Base-by-base conservation (phyloP, 2,113 vertebrate genomes). In the Orthochromis indermauri region DNA sequence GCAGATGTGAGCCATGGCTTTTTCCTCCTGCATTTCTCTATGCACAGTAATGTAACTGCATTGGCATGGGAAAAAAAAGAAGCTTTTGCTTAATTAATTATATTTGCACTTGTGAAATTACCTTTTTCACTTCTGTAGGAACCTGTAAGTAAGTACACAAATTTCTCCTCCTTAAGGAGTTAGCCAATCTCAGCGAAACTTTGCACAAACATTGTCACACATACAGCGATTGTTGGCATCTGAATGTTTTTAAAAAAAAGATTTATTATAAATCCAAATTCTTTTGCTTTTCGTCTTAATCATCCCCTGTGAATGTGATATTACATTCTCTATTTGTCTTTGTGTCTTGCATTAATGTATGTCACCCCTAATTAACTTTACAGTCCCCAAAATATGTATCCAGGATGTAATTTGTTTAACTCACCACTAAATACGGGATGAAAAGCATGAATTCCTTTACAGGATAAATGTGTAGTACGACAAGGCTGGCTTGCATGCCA, bases 1-100 rank as follows among this genome's bases (percentile, higher is more conserved):
- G 84, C 24, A 57, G 7, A 87, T 87, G 87, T 90, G 82, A 87
- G 88, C 53, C 81, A 78, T 63, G 45, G 84, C 53, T 13, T 76
- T 80, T 51, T 86, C 49, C 54, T 33, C 11, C 55, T 76, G 47
- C 24, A 24, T 24, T 79, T 83, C 47, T 63, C 6, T 7, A 63
- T 35, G 8, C 9, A 66, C 49, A 76, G 86, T 33, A 16, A 21
- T 9, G 16, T 54, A 10, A 26, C 19, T 61, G 57, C 26, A 61
- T 31, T 5, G 54, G 57, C 8, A 61, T 61, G 1, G 1, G 3
- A 0, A 31, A 61, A 59, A 59, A 28, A 59, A 37, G 3, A 12
- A 66, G 61, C 33, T 66, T 66, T 21, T 66, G 10, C 33, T 66
- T 3, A 66, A 37, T 66, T 37, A 66, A 66, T 8, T 66, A 66